phyloP scores from a whole-genome alignment of 2,113 vertebrate species.

The Pollachius pollachius region DNA sequence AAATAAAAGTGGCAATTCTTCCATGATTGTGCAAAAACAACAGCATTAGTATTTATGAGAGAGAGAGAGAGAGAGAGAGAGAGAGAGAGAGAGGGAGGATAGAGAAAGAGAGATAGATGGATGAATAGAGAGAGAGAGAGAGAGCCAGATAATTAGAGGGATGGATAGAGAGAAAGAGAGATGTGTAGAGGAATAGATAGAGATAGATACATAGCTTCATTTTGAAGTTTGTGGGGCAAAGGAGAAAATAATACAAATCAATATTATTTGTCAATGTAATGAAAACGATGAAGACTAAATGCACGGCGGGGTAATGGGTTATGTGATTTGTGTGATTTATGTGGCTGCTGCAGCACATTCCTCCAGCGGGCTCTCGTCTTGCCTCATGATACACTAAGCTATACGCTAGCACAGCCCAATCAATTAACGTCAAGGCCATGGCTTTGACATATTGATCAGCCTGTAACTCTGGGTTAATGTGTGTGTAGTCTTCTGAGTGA shows the following conservation, averaged over 20 bases:
- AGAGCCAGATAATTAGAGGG: too few relatives aligned
- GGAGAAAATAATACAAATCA: constrained; percentile 43
- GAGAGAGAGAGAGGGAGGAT: background rate
- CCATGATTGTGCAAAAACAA: too few relatives aligned
- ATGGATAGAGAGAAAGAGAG: too few relatives aligned
- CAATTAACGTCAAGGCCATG: constrained; percentile 47
- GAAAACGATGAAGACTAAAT: constrained; percentile 53
- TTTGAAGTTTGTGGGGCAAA: constrained; percentile 25
- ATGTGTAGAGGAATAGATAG: constrained; percentile 13
- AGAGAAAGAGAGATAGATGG: background rate
- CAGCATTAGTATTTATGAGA: too few relatives aligned
- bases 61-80: background rate
- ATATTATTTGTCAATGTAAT: too few relatives aligned
- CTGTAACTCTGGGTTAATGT: constrained; percentile 48
- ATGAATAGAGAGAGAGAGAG: too few relatives aligned
- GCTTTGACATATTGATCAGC: constrained; percentile 56
- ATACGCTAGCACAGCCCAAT: constrained; percentile 42
- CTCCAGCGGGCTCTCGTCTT: constrained; percentile 31
- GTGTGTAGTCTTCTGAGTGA: constrained; percentile 7
- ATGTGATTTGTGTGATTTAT: constrained; percentile 42
- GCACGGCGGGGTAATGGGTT: constrained; percentile 43
- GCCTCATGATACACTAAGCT: constrained; percentile 54
- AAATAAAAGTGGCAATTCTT: too few relatives aligned
- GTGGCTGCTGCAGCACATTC: constrained; percentile 16
- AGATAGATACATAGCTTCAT: constrained; percentile 1